Percentiles rank a stretch among this genome's conserved stretches.
phyloP scores from a whole-genome alignment of 2,888 invertebrate species.

The Eledona agricola region DNA sequence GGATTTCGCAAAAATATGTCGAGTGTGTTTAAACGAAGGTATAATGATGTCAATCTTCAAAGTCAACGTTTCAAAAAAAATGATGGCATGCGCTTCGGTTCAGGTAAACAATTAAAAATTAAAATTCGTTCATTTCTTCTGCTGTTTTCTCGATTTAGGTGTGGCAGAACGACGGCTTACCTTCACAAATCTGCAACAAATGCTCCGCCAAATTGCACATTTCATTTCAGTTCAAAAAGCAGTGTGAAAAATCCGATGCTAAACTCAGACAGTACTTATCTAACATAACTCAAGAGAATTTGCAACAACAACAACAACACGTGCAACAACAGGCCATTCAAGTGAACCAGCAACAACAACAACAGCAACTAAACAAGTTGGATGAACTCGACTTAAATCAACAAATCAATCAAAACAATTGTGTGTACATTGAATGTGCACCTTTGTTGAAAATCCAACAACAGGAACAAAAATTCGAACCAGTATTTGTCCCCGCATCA shows the following conservation, averaged over 20 bases:
- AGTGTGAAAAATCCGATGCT: slow-evolving; percentile 62
- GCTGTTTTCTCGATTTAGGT: slow-evolving; percentile 53
- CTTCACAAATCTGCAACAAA: slow-evolving; percentile 62
- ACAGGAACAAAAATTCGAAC: slow-evolving; percentile 51
- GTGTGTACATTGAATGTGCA: slow-evolving; percentile 58
- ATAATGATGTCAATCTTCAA: slow-evolving; percentile 63
- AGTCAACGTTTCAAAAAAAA: slow-evolving; percentile 62
- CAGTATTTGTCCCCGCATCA: slow-evolving; percentile 41
- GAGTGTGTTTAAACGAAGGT: slow-evolving; percentile 61
- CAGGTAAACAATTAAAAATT: slow-evolving; percentile 53
- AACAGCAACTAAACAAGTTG: slow-evolving; percentile 28
- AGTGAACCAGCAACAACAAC: slow-evolving; percentile 38
- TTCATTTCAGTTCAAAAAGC: slow-evolving; percentile 63
- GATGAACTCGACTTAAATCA: slow-evolving; percentile 33
- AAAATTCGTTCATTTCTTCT: too few relatives aligned
- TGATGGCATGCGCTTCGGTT: slow-evolving; percentile 63
- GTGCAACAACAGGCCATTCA: slow-evolving; percentile 30
- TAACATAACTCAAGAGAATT: slow-evolving; percentile 41
- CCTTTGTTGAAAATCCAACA: slow-evolving; percentile 51
- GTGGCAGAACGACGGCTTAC: slow-evolving; percentile 63
- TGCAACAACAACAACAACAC: slow-evolving; percentile 40
- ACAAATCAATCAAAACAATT: slow-evolving; percentile 47
- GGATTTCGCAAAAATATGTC: slow-evolving; percentile 61
- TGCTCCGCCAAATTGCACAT: slow-evolving; percentile 63
- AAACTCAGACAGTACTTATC: slow-evolving; percentile 58